Evolutionary conservation across 2,888 invertebrate genomes (phyloP).

Genomic region (Brachynemurus nebulosus): DNA sequence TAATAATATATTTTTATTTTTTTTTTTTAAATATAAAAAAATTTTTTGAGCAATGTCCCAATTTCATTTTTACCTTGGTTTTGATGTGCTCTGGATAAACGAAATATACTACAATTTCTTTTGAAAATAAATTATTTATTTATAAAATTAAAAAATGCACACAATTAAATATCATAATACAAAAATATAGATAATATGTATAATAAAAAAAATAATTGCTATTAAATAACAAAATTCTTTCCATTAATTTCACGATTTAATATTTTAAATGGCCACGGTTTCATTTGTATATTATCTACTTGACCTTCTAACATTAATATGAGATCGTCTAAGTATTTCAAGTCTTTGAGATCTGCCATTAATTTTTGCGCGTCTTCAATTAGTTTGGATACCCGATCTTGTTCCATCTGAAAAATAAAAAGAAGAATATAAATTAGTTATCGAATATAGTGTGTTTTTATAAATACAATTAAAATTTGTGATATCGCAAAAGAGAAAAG

Average conservation of each 20-base stretch:
- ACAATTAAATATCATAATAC: background rate
- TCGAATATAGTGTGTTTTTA: background rate
- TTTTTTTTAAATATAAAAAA: too few relatives aligned
- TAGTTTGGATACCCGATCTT: constrained; percentile 23
- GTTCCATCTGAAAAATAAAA: constrained; percentile 24
- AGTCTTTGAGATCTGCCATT: constrained; percentile 34
- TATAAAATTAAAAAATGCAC: background rate
- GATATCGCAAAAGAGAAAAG: too few relatives aligned
- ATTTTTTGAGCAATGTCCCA: too few relatives aligned
- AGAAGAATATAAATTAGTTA: background rate
- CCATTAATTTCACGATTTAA: background rate
- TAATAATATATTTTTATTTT: too few relatives aligned
- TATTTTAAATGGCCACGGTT: constrained; percentile 23
- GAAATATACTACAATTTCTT: too few relatives aligned
- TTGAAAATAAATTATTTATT: background rate
- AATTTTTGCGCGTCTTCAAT: constrained; percentile 35
- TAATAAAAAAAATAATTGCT: background rate
- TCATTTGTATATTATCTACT: constrained; percentile 27
- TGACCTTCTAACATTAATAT: constrained; percentile 39
- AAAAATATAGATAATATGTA: background rate
- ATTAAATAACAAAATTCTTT: background rate
- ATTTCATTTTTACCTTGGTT: too few relatives aligned
- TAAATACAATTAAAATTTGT: too few relatives aligned
- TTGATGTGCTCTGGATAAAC: too few relatives aligned
- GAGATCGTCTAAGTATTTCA: constrained; percentile 40